Evolutionary conservation across 1,140 invertebrate species (phyloP).

Genomic region (Polypedilum pembai): DNA sequence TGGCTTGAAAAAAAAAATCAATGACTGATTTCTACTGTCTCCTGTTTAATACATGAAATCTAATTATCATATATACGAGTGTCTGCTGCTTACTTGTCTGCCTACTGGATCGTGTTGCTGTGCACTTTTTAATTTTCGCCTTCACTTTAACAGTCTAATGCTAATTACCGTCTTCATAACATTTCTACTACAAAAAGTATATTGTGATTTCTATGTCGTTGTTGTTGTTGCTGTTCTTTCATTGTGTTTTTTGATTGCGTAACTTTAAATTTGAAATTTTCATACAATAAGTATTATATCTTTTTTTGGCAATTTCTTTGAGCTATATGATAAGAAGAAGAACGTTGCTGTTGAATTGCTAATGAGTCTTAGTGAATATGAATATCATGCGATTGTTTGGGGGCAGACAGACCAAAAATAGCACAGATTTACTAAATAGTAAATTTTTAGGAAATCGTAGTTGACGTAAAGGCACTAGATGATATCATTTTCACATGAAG

Average conservation of each 20-base stretch:
- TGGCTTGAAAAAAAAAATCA: too few relatives aligned
- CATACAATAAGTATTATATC: neutral
- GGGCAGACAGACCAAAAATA: neutral
- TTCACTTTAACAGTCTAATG: neutral
- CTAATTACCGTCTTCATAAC: neutral
- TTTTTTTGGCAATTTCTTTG: neutral
- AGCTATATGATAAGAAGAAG: neutral
- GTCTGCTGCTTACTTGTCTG: neutral
- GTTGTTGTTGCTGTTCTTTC: neutral
- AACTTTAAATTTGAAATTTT: neutral
- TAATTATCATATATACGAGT: too few relatives aligned
- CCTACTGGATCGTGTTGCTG: slow-evolving; percentile 2
- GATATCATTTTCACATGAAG: neutral
- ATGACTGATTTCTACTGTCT: too few relatives aligned
- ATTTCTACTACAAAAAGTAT: neutral
- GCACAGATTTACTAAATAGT: neutral
- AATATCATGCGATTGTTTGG: neutral
- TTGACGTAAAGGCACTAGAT: neutral
- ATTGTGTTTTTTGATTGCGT: neutral
- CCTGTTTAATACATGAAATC: too few relatives aligned
- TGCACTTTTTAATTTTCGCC: slow-evolving; percentile 17
- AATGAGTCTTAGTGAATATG: neutral
- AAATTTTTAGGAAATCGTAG: neutral
- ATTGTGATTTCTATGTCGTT: too few relatives aligned
- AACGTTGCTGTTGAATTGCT: neutral